Evolutionary conservation across 2,888 invertebrate genomes (phyloP).

Genomic region (Antheraea yamamai): DNA sequence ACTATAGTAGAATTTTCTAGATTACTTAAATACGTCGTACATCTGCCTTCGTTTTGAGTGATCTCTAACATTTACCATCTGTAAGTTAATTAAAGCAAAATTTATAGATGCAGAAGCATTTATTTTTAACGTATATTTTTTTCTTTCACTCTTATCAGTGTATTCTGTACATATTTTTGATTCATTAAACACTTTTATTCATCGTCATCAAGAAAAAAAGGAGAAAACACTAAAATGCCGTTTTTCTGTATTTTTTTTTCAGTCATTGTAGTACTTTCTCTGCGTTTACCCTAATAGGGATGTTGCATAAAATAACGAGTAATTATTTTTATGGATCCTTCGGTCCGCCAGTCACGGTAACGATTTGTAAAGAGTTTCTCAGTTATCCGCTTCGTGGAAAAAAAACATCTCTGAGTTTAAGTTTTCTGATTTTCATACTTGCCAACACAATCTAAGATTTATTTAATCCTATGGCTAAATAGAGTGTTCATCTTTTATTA

Average conservation of each 20-base stretch:
- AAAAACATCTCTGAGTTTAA: background rate
- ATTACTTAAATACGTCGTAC: background rate
- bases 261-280: background rate
- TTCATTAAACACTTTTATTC: background rate
- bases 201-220: no score
- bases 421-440: background rate
- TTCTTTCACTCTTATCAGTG: background rate
- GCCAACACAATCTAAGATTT: no score
- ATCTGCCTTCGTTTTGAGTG: background rate
- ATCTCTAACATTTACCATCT: background rate
- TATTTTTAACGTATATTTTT: background rate
- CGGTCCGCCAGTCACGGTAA: background rate
- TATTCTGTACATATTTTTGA: background rate
- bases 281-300: background rate
- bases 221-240: no score
- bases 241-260: background rate
- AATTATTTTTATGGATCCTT: slow-evolving; percentile 4
- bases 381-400: background rate
- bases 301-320: slow-evolving; percentile 4
- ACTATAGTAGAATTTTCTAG: background rate
- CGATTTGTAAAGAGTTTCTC: background rate
- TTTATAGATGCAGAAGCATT: background rate
- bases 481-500: no score
- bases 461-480: no score
- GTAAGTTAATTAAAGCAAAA: background rate